phyloP scores from a whole-genome alignment of 2,113 vertebrate genomes.

The Tonatia bakeri region DNA sequence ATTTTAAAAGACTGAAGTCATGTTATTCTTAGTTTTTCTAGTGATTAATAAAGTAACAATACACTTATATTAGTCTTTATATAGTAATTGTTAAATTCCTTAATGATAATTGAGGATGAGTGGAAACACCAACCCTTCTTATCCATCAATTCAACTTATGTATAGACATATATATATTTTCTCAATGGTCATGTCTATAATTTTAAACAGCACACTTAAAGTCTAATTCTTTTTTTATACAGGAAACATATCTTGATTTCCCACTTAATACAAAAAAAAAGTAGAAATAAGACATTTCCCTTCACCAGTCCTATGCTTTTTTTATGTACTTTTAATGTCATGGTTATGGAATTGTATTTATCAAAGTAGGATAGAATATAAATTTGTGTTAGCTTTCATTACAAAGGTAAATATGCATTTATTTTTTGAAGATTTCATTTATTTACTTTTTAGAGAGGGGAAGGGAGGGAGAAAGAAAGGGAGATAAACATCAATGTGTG shows the following conservation, averaged over 20 bases:
- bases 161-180: neutral
- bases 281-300: neutral
- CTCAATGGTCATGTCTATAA: neutral
- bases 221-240: neutral
- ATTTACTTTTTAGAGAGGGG: too few species aligned
- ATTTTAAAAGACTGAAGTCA: neutral
- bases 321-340: neutral
- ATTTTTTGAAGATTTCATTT: too few species aligned
- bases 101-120: neutral
- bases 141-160: neutral
- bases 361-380: neutral
- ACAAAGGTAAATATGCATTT: neutral
- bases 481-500: too few species aligned
- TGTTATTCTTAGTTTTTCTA: neutral
- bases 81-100: neutral
- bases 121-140: neutral
- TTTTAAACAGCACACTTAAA: neutral
- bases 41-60: neutral
- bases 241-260: neutral
- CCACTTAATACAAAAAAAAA: neutral
- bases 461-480: too few species aligned
- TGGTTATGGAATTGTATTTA: neutral
- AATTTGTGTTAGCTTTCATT: neutral
- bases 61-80: neutral
- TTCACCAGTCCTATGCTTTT: neutral